A percentile compares a stretch with the other conserved stretches of the same genome.
These are phyloP conservation scores for Mus caroli DNA, from an alignment of 2,797 vertebrate species.

Conservation along the genomic window DNA sequence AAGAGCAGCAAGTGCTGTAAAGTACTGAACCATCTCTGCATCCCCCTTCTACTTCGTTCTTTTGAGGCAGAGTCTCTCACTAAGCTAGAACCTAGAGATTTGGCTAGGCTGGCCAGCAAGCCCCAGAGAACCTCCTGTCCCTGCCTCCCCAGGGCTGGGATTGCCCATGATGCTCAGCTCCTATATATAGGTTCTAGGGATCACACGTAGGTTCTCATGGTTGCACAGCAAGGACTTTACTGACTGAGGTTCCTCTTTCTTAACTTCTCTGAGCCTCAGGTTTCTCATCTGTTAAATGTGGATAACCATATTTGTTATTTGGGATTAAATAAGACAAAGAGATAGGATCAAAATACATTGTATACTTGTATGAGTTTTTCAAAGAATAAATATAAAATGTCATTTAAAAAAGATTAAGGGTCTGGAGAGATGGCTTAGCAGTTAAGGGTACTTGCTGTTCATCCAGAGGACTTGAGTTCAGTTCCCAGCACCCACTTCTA, in stretches of 20 bases:
- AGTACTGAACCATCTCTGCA: background rate
- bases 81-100: background rate
- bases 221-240: background rate
- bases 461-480: background rate
- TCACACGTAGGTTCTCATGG: background rate
- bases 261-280: conserved; percentile 4
- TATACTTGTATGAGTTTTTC: background rate
- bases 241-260: background rate
- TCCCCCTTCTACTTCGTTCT: background rate
- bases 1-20: background rate
- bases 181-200: background rate
- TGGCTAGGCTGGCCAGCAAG: background rate
- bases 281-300: background rate
- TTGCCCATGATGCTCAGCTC: background rate
- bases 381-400: background rate
- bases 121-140: background rate
- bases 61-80: background rate
- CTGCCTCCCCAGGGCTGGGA: background rate
- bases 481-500: background rate
- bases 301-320: background rate
- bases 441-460: background rate
- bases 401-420: background rate
- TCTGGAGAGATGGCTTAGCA: background rate
- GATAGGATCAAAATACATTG: background rate
- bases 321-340: background rate